These are phyloP conservation scores for Coranthus polyacanthus DNA, from an alignment of 2,797 vertebrate genomes.

Conservation along the genomic window DNA sequence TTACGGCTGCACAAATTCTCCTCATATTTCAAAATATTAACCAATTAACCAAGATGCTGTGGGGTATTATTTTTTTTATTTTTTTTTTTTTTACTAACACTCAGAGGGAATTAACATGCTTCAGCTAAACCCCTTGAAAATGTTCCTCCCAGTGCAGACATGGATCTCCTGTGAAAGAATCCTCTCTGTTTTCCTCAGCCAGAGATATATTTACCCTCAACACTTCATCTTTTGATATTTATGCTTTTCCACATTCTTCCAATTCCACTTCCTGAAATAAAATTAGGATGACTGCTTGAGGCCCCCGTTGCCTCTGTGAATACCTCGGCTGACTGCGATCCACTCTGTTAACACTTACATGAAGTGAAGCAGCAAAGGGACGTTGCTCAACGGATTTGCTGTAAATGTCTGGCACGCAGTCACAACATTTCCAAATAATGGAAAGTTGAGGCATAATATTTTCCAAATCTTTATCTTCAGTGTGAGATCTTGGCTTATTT, in stretches of 20 bases:
- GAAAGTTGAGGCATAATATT: slow-evolving; percentile 19
- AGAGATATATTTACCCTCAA: slow-evolving; percentile 59
- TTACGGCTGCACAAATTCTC: slow-evolving; percentile 41
- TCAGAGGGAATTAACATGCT: slow-evolving; percentile 37
- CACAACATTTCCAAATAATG: slow-evolving; percentile 12
- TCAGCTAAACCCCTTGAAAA: slow-evolving; percentile 34
- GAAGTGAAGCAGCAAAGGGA: slow-evolving; percentile 31
- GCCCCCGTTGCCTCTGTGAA: slow-evolving; percentile 41
- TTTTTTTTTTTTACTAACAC: slow-evolving; percentile 13
- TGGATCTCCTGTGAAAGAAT: slow-evolving; percentile 42
- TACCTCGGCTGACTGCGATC: slow-evolving; percentile 32
- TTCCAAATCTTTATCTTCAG: no score
- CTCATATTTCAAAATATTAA: slow-evolving; percentile 32
- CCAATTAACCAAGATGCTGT: slow-evolving; percentile 25
- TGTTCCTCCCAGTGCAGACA: slow-evolving; percentile 33
- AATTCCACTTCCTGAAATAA: slow-evolving; percentile 72
- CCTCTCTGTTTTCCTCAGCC: slow-evolving; percentile 29
- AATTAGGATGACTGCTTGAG: slow-evolving; percentile 49
- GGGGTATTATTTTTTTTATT: slow-evolving; percentile 44
- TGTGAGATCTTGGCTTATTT: background rate
- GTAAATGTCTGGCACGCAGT: slow-evolving; percentile 14
- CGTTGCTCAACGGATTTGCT: background rate
- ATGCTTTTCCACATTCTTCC: slow-evolving; percentile 73
- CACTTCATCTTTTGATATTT: slow-evolving; percentile 71
- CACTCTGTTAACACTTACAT: slow-evolving; percentile 33